A percentile compares a stretch with the other conserved stretches of the same genome.
These are phyloP conservation scores for Eudorcas thomsonii DNA, from an alignment of 2,113 vertebrate species.

Conservation along the genomic window DNA sequence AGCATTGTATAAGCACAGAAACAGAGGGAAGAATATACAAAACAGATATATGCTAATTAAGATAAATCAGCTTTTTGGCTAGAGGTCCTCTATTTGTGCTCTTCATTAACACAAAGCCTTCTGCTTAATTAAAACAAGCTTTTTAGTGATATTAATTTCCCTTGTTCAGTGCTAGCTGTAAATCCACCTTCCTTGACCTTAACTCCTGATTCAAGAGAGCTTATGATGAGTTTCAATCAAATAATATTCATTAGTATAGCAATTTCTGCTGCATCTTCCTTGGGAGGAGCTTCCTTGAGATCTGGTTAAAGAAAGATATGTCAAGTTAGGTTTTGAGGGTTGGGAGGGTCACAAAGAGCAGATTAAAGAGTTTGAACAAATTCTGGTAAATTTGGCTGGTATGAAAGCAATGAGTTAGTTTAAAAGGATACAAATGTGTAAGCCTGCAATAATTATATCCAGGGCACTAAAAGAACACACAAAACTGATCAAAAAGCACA, in stretches of 20 bases:
- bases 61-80: not conserved
- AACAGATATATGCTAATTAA: not conserved
- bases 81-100: not conserved
- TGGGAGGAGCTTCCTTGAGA: not conserved
- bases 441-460: not conserved
- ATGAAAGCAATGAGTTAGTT: not conserved
- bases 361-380: not conserved
- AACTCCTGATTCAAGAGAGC: not conserved
- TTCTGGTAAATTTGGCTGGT: not conserved
- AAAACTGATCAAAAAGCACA: not conserved
- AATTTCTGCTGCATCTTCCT: not conserved
- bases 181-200: not conserved
- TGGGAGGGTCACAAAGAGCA: not conserved
- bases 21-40: not conserved
- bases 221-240: not conserved
- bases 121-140: not conserved
- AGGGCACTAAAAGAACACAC: not conserved
- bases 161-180: not conserved
- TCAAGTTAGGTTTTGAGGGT: not conserved
- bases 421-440: not conserved
- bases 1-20: not conserved
- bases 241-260: not conserved
- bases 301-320: not conserved
- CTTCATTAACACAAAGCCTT: not conserved
- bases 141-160: not conserved